Evolutionary conservation across 2,797 vertebrate species (phyloP).

Genomic region (Scyliorhinus canicula): DNA sequence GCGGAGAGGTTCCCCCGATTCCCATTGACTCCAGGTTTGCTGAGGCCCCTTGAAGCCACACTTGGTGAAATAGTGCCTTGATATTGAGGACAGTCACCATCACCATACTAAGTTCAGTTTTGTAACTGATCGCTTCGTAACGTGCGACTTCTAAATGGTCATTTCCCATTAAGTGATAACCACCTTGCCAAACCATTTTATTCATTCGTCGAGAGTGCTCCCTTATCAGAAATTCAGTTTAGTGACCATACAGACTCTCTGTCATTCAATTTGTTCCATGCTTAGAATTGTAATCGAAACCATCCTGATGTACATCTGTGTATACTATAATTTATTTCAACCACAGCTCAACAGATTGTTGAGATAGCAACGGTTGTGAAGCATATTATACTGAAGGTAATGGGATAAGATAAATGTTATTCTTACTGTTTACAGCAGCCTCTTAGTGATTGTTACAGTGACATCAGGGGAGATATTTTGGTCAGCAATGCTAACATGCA

Average conservation of each 20-base stretch:
- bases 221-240: background rate
- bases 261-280: background rate
- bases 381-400: background rate
- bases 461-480: background rate
- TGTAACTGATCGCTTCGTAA: background rate
- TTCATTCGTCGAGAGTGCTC: background rate
- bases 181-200: background rate
- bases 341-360: background rate
- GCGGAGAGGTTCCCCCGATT: too few relatives aligned
- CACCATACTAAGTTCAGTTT: background rate
- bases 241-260: background rate
- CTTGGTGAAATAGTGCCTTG: background rate
- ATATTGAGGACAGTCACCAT: background rate
- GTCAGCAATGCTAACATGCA: background rate
- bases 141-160: background rate
- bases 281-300: conserved; percentile 2
- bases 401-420: background rate
- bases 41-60: too few relatives aligned
- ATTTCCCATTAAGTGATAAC: background rate
- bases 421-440: background rate
- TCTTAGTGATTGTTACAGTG: background rate
- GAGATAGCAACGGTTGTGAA: background rate
- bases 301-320: background rate
- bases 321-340: background rate
- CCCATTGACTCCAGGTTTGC: too few relatives aligned